Base-by-base conservation (phyloP, 2,888 invertebrate species). In the Dolichomitus sp. region DNA sequence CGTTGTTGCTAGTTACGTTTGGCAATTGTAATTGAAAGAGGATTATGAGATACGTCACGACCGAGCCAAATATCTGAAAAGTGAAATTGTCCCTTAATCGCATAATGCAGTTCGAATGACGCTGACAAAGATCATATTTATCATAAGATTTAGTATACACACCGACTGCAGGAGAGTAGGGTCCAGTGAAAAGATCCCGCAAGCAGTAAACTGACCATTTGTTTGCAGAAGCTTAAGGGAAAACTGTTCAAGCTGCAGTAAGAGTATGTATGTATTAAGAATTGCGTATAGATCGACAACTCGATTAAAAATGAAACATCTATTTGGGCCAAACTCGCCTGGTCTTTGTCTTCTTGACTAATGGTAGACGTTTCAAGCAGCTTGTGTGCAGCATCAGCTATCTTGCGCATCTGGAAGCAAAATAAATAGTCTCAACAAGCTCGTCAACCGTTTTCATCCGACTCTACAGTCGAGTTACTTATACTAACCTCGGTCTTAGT, bases 1-100 rank as follows among this genome's bases (percentile, higher is more conserved):
- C 12, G 14, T 57, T 57, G 30, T 30, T 30, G 6, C 42, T 45
- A 4, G 7, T 42, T 1, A 1, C n/a, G 0, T 14, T 19, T 4
- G 52, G 19, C 27, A 52, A 59, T 73, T 74, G 74, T 61, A 74
- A 63, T 74, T 80, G 80, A n/a, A 75, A 42, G 19, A 80, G 69
- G 33, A 80, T 76, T 17, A 80, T 54, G 30, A 80, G 54, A 23
- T 76, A 80, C 12, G 75, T 70, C 57, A 70, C 50, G 30, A 65
- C 50, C 40, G 57, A 59, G 65, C 70, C 69, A 63, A 69, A 69
- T 73, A 81, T 78, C 81, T 81, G 69, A 27, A 52, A 37, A 63
- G 14, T 12, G 0, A 0, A 40, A 17, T 11, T 7, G 9, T 6
- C 2, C 37, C 1, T 37, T 37, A 9, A 23, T 42, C 57, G n/a